Evolutionary conservation across 2,888 invertebrate genomes (phyloP), one percentile per base, ranked within the genome.

Genomic region (Ormyrus rosae): DNA sequence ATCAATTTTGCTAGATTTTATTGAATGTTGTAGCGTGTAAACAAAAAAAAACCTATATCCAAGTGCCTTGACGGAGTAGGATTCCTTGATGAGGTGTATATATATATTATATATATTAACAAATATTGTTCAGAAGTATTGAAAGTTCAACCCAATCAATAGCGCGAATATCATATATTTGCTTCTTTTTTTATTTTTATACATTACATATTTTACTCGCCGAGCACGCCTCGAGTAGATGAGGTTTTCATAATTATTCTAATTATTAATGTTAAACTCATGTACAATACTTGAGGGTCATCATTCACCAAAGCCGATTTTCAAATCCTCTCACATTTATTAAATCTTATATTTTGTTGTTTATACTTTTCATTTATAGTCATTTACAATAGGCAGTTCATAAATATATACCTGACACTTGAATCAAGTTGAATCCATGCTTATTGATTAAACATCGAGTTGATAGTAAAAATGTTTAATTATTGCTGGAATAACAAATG

Each of bases 41-140:
- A 84, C 56, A 71, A 75, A 71, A 72, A 71, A 75, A 71, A 72
- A 78, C 79, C 79, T 82, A 83, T 83, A 81, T 83, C 80, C 82
- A 85, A 85, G 85, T 85, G 85, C 85, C 85, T 85, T 81, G 81
- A 79, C 53, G 70, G 65, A 76, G 76, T 74, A 73, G 68, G 73
- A 83, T 81, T 81, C 73, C 81, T 83, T 81, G 79, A 81, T 81
- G 70, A 79, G 81, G 67, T 81, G 72, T 81, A 80, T 79, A 81
- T 80, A 78, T 76, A 71, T 74, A 71, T 69, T 77, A 78, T 78
- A 74, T 73, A 79, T 73, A 51, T 71, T 75, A 45, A 34, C 34
- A 80, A 64, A 45, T n/a, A 68, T 63, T 68, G 55, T 63, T 71
- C 67, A 72, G 65, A 76, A 56, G 64, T 72, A 72, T 70, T 65